These are phyloP conservation scores for Serrognathus titanus DNA, from an alignment of 2,888 invertebrate genomes.

Conservation along the genomic window DNA sequence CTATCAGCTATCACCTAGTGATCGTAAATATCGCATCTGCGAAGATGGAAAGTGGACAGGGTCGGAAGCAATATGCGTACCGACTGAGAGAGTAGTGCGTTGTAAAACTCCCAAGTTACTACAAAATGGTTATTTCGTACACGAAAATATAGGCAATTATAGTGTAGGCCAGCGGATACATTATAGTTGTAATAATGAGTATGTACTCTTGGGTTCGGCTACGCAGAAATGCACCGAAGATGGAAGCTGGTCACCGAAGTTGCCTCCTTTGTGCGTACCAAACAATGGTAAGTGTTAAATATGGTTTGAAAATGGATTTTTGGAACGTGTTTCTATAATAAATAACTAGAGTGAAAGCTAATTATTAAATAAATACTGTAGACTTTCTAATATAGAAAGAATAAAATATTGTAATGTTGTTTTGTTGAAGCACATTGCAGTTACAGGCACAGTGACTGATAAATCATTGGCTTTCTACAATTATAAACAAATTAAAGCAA, in stretches of 20 bases:
- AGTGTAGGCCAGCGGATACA: conserved; percentile 39
- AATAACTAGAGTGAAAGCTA: too few relatives aligned
- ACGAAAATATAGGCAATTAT: conserved; percentile 37
- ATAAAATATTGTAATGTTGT: too few relatives aligned
- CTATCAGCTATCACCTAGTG: conserved; percentile 37
- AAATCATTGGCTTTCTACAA: too few relatives aligned
- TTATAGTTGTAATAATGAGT: conserved; percentile 44
- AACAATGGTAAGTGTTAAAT: conserved; percentile 17
- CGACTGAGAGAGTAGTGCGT: conserved; percentile 26
- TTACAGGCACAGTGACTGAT: too few relatives aligned
- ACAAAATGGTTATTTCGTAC: conserved; percentile 43
- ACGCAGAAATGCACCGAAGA: conserved; percentile 42
- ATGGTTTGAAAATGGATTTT: background rate
- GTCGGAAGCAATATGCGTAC: conserved; percentile 38
- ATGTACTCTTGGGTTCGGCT: conserved; percentile 36
- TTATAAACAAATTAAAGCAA: too few relatives aligned
- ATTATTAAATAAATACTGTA: too few relatives aligned
- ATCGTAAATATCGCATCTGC: conserved; percentile 43
- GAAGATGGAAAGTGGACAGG: conserved; percentile 48
- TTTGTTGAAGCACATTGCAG: too few relatives aligned
- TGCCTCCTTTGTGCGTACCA: conserved; percentile 36
- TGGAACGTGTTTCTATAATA: too few relatives aligned
- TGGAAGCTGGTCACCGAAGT: conserved; percentile 45
- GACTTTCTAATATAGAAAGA: background rate
- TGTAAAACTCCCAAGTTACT: conserved; percentile 40